Base-by-base conservation (phyloP, 2,888 invertebrate species). In the Mechanitis mazaeus region DNA sequence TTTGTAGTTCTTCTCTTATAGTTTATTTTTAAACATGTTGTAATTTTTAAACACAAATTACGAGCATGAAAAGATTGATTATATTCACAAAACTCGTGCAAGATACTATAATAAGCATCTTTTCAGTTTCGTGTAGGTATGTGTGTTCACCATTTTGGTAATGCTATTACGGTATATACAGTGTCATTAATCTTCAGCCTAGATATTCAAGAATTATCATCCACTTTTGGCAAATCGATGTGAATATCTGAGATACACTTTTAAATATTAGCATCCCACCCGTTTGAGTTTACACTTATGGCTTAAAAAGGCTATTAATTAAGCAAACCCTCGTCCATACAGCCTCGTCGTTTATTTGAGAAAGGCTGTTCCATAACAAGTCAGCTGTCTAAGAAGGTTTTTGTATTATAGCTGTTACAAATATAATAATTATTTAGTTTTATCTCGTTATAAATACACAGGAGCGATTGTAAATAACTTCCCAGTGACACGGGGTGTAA, bases 401-500 rank as follows among this genome's bases (percentile, higher is more conserved):
- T 63, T 64, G 57, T 63, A 38, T 55, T 45, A 54, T 61, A 57
- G 63, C 56, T 59, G 59, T 64, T 67, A 64, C 65, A 76, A 75
- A 76, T 73, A 74, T 71, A 70, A 70, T 71, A 75, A 80, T 78
- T 76, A 75, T 73, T 79, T 75, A 76, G 71, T 70, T 71, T 78
- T 83, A 83, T 81, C 80, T 80, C 72, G 58, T 71, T 78, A 77
- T 83, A 80, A 83, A 80, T 83, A 81, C 79, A 81, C 78, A 80
- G 76, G 73, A 71, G 72, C 72, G 75, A 74, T 76, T 78, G 80
- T 84, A 83, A 84, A 85, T 84, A 81, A 84, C 78, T 72, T 73
- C 73, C 73, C 80, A 80, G 76, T 81, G 83, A 84, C 84, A 81
- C 72, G 79, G 74, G 72, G 71, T 80, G 80, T 86, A 85, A 85